Conservation (phyloP, 2,113 vertebrate genomes). For the Clinocottus analis region DNA sequence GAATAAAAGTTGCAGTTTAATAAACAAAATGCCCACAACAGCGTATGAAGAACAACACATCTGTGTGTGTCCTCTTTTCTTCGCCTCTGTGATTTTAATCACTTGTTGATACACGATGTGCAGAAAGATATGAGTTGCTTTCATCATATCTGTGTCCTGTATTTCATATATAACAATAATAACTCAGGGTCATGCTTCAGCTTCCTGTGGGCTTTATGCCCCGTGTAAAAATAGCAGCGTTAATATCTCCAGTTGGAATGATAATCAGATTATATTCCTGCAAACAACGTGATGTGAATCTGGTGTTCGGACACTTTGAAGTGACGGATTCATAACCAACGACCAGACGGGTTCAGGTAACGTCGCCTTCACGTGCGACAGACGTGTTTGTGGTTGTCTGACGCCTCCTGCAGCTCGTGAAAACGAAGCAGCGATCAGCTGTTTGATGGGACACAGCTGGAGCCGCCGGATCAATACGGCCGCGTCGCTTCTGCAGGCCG, state of each 20-base stretch:
- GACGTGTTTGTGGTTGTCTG: not conserved
- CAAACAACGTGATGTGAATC: slow-evolving; percentile 1
- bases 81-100: too few species aligned
- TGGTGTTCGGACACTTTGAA: slow-evolving; percentile 16
- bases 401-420: not conserved
- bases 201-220: slow-evolving; percentile 26
- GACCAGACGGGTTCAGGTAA: not conserved
- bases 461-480: slow-evolving; percentile 41
- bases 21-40: too few species aligned
- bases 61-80: too few species aligned
- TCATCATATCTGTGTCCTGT: not conserved
- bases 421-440: not conserved
- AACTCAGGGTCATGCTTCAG: not conserved
- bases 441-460: slow-evolving; percentile 16
- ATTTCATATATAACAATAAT: not conserved
- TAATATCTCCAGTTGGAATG: slow-evolving; percentile 2
- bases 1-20: too few species aligned
- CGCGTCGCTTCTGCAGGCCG: slow-evolving; percentile 35
- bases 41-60: too few species aligned
- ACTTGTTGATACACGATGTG: not conserved
- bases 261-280: slow-evolving; percentile 18
- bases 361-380: not conserved
- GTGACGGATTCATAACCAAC: not conserved
- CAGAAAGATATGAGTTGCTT: not conserved
- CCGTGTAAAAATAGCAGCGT: slow-evolving; percentile 3